Conservation (phyloP, 2,888 invertebrate species). For the Hydrotaea diabolus region DNA sequence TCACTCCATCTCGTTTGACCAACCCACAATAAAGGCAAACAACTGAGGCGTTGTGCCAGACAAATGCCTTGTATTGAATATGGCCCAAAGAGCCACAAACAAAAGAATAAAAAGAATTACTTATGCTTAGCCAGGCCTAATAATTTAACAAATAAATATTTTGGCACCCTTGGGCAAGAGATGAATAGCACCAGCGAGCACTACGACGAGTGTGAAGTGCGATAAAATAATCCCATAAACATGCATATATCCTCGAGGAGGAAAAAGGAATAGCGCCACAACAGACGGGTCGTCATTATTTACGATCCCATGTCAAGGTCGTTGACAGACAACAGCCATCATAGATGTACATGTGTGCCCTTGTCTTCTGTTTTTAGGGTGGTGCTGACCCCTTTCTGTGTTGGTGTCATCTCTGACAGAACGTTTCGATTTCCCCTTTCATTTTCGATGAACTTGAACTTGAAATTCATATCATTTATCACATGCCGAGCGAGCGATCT, state of each 20-base stretch:
- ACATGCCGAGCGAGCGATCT: no score
- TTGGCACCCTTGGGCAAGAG: background rate
- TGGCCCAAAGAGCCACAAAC: background rate
- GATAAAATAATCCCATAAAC: no score
- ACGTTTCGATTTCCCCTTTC: no score
- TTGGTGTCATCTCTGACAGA: no score
- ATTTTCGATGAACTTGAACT: background rate
- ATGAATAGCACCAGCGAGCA: background rate
- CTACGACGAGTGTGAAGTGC: background rate
- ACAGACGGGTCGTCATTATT: background rate
- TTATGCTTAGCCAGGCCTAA: background rate
- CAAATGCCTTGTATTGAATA: no score
- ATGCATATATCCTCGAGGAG: no score
- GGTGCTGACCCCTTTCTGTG: no score
- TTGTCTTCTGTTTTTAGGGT: no score
- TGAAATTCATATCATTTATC: background rate
- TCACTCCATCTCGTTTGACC: no score
- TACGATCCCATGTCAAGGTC: background rate
- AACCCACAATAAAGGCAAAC: background rate
- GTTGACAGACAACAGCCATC: background rate
- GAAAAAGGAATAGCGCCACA: no score
- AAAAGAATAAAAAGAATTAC: background rate
- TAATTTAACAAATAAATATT: slow-evolving; percentile 1
- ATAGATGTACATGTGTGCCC: no score
- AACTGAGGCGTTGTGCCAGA: no score